Conservation (phyloP, 2,888 invertebrate genomes). For the Pandemis corylana region DNA sequence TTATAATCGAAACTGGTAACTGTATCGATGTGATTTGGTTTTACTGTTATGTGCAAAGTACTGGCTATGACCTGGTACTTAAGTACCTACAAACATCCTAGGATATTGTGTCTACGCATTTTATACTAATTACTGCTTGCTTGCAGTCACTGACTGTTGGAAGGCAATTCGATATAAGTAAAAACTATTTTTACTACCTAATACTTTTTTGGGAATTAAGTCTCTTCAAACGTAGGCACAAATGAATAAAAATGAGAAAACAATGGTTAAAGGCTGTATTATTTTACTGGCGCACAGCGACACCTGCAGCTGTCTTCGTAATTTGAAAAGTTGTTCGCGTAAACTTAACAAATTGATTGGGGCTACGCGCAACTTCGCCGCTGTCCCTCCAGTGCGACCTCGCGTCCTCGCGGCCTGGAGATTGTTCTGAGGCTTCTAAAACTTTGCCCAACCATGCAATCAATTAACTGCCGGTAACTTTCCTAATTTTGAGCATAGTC, state of each 20-base stretch:
- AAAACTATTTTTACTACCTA: too few relatives aligned
- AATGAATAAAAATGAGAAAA: background rate
- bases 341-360: slow-evolving; percentile 62
- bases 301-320: slow-evolving; percentile 55
- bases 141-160: too few relatives aligned
- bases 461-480: slow-evolving; percentile 32
- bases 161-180: too few relatives aligned
- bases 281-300: slow-evolving; percentile 21
- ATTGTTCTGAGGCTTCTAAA: slow-evolving; percentile 27
- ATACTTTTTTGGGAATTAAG: background rate
- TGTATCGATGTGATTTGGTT: too few relatives aligned
- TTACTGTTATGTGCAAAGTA: too few relatives aligned
- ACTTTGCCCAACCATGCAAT: slow-evolving; percentile 30
- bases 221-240: background rate
- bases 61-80: too few relatives aligned
- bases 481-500: slow-evolving; percentile 20
- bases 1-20: too few relatives aligned
- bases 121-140: too few relatives aligned
- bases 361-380: slow-evolving; percentile 54
- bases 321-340: slow-evolving; percentile 66
- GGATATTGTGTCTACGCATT: too few relatives aligned
- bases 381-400: slow-evolving; percentile 13
- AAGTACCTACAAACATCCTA: too few relatives aligned
- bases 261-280: background rate
- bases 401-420: slow-evolving; percentile 7